A percentile compares a stretch with the other conserved stretches of the same genome.
Conservation (phyloP, 2,888 invertebrate genomes). For the Taphrorychus bicolor region DNA sequence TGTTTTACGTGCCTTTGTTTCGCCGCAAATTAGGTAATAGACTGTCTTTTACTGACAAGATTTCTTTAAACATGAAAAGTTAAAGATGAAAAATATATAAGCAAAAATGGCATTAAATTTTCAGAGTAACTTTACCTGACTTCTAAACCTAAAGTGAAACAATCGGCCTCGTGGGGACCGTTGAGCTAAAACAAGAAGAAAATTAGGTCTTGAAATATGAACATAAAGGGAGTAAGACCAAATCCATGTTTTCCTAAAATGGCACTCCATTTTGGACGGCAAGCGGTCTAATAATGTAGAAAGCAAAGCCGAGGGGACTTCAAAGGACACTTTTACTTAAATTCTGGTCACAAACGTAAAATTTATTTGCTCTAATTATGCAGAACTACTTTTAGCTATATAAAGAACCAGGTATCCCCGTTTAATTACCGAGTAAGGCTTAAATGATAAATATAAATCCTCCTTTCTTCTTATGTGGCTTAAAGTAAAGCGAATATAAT, state of each 20-base stretch:
- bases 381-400: background rate
- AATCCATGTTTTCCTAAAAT: background rate
- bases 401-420: background rate
- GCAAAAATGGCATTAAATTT: too few species aligned
- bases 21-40: too few species aligned
- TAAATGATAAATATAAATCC: too few species aligned
- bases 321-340: background rate
- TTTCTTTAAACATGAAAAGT: too few species aligned
- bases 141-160: background rate
- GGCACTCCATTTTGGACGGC: background rate
- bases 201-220: background rate
- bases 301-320: too few species aligned
- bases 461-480: too few species aligned
- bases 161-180: background rate
- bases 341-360: background rate
- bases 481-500: too few species aligned
- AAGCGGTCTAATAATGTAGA: background rate
- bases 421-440: too few species aligned
- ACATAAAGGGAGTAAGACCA: background rate
- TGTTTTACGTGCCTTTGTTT: background rate
- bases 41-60: too few species aligned
- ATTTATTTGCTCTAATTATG: background rate
- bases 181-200: background rate
- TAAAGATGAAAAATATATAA: too few species aligned
- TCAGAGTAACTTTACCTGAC: background rate